Base-by-base conservation (phyloP, 2,797 vertebrate species). In the Chrosomus eos region DNA sequence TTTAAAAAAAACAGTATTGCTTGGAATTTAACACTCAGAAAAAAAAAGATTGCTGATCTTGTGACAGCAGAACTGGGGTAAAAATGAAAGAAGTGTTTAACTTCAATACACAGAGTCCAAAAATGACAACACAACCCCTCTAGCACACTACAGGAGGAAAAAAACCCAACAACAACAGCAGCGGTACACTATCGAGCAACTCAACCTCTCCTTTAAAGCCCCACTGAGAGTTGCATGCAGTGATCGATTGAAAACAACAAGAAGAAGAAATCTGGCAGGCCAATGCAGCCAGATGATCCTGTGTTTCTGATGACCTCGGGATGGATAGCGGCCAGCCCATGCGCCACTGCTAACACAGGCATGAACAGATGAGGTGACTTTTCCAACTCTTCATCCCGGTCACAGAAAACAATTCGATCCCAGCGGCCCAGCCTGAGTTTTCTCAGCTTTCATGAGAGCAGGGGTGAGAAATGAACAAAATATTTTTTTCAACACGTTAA, bases 201-300 rank as follows among this genome's bases (percentile, higher is more conserved):
- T 76, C 80, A 71, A 66, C 48, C 78, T 74, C 72, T 28, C 10
- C 6, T 53, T 38, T 68, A 70, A 43, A 84, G 66, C 72, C 68
- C 79, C 75, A 67, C 36, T 80, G 83, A 86, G 85, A 75, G 70
- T 33, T 60, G 48, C 21, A 38, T 60, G 19, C 31, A 16, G 68
- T 85, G 85, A 87, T 87, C 55, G 74, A 87, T 85, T 55, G 21
- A 51, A 73, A 72, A 85, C 84, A 85, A 85, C 84, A 85, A 77
- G 71, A 72, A 74, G 70, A 70, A 82, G 60, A 73, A 73, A 87
- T 87, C 74, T 79, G 66, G n/a, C 79, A 84, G 83, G 45, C 53
- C 68, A 38, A 45, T 45, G 45, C 48, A 23, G 26, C 26, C 60
- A 67, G 83, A 71, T 81, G 53, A 87, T 77, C 78, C 64, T 66